Conservation (phyloP, 2,888 invertebrate species). For the Perdita meconis region DNA sequence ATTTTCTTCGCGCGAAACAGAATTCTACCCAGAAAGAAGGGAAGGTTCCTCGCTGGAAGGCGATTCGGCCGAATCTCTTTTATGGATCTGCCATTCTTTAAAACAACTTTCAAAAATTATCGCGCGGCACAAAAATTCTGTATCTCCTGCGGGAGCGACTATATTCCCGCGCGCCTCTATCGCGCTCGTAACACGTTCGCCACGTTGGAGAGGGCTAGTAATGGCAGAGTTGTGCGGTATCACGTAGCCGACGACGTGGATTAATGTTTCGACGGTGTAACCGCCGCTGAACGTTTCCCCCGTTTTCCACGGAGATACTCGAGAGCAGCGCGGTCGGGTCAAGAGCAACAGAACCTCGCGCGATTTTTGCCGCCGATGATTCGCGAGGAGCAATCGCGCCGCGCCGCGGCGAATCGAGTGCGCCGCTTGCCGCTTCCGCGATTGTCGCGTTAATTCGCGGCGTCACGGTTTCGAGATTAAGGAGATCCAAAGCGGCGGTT, state of each 20-base stretch:
- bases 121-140: background rate
- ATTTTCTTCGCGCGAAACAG: conserved; percentile 1
- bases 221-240: conserved; percentile 45
- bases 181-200: conserved; percentile 5
- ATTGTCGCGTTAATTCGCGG: conserved; percentile 45
- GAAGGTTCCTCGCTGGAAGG: too few species aligned
- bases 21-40: too few species aligned
- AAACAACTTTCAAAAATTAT: too few species aligned
- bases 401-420: conserved; percentile 1
- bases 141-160: conserved; percentile 1
- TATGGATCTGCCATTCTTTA: too few species aligned
- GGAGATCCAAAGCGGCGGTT: conserved; percentile 54
- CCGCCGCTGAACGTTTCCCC: conserved; percentile 46
- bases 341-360: conserved; percentile 24
- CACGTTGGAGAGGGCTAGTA: background rate
- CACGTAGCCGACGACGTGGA: conserved; percentile 64
- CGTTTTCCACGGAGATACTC: conserved; percentile 52
- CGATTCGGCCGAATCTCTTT: too few species aligned
- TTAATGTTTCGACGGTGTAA: conserved; percentile 61
- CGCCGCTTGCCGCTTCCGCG: conserved; percentile 4
- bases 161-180: conserved; percentile 20
- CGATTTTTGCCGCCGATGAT: conserved; percentile 34
- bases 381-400: background rate
- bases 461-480: conserved; percentile 55
- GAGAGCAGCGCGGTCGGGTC: conserved; percentile 2